phyloP scores from a whole-genome alignment of 2,113 vertebrate species.

The Macaca nemestrina region DNA sequence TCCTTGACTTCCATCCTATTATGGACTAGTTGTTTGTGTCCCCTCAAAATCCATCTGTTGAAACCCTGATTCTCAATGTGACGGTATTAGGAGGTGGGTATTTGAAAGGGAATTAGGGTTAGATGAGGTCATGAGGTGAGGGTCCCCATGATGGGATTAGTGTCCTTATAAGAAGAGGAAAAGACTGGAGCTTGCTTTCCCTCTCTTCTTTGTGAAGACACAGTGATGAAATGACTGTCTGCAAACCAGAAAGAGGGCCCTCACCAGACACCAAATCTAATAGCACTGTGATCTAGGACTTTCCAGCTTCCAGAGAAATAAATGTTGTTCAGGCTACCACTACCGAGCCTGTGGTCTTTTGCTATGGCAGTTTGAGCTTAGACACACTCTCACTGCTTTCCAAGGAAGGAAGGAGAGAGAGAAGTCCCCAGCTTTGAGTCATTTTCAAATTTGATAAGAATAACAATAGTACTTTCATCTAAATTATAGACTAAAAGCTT shows the following conservation, averaged over 20 bases:
- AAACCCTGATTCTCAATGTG: background rate
- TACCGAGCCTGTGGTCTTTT: background rate
- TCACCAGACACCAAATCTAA: background rate
- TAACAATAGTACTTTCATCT: conserved; percentile 1
- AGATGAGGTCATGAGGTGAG: background rate
- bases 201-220: background rate
- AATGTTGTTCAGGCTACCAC: background rate
- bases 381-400: background rate
- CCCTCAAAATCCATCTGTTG: background rate
- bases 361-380: background rate
- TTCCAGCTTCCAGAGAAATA: background rate
- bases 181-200: background rate
- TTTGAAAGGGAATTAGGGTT: background rate
- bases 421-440: background rate
- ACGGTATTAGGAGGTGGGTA: background rate
- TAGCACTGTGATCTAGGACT: background rate
- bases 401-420: background rate
- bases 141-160: background rate
- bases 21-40: background rate
- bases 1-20: background rate
- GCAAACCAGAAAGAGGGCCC: background rate
- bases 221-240: background rate
- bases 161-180: background rate
- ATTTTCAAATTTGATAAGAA: background rate
- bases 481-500: background rate